These are phyloP conservation scores for Caenorhabditis sp. DNA, from an alignment of 2,888 invertebrate genomes.

Conservation along the genomic window DNA sequence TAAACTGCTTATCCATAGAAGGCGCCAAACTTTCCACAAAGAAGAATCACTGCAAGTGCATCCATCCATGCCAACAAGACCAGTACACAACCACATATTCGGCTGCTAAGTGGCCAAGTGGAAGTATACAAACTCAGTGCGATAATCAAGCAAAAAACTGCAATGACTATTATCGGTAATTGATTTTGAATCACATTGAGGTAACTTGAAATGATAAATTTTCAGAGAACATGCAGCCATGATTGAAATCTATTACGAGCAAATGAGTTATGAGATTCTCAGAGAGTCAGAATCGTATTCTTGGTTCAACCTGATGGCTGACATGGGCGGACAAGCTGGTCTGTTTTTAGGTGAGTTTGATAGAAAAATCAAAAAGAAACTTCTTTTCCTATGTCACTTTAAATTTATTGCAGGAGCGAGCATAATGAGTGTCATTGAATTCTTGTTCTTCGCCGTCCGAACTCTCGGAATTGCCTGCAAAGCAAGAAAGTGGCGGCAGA, in stretches of 20 bases:
- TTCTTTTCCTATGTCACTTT: neutral
- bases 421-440: slow-evolving; percentile 70
- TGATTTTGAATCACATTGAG: too few species aligned
- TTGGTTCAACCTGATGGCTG: slow-evolving; percentile 75
- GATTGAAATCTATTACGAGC: slow-evolving; percentile 78
- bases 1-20: slow-evolving; percentile 68
- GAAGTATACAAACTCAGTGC: slow-evolving; percentile 68
- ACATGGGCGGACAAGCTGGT: slow-evolving; percentile 78
- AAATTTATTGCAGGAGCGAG: slow-evolving; percentile 60
- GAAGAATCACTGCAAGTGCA: slow-evolving; percentile 55
- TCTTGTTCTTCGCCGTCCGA: slow-evolving; percentile 64
- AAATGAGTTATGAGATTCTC: slow-evolving; percentile 77
- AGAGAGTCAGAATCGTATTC: slow-evolving; percentile 75
- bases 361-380: neutral
- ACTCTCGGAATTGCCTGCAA: slow-evolving; percentile 60
- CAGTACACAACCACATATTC: slow-evolving; percentile 78
- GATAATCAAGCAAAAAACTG: slow-evolving; percentile 61
- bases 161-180: slow-evolving; percentile 64
- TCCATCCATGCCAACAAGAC: slow-evolving; percentile 73
- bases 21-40: slow-evolving; percentile 51
- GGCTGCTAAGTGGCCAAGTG: slow-evolving; percentile 73
- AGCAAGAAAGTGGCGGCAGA: slow-evolving; percentile 23
- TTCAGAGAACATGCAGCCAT: slow-evolving; percentile 76
- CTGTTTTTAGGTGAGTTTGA: slow-evolving; percentile 71
- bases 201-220: slow-evolving; percentile 11